Evolutionary conservation across 2,797 vertebrate genomes (phyloP), one percentile per base, ranked within the genome.

Genomic region (Arctocebus calabarensis): DNA sequence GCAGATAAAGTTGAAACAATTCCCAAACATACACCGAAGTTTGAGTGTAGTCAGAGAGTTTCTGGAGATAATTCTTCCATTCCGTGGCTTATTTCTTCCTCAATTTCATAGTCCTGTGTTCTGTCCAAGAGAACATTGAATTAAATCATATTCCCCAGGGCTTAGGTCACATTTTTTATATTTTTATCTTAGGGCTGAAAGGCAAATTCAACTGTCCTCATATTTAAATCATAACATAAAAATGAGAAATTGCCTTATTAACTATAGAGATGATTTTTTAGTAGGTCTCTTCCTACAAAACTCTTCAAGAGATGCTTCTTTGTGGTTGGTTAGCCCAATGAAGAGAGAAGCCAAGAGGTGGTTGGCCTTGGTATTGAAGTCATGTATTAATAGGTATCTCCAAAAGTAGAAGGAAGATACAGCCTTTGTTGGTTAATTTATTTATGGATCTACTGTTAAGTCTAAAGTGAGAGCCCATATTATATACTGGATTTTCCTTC

Each of bases 121-220:
- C 70, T 87, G 64, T 37, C 77, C 34, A 66, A 75, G n/a, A 87
- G 48, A 92, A 84, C 16, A 61, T 7, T 62, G 77, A 78, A 34
- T 59, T 55, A 89, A 91, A 86, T 79, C 43, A 74, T 37, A 8
- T 90, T 86, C 74, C 61, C 79, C 22, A 37, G 7, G 4, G 32
- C 37, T 29, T 84, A 13, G 71, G 59, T 95, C 88, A 92, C 73
- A 81, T 93, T 96, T 96, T 96, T 75, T 93, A 43, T 91, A 73
- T 55, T 83, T 95, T 88, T 95, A 79, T 90, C 59, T 59, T 73
- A 64, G 43, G n/a, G 29, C 83, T 88, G 17, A 90, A 84, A 90
- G 70, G 20, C 23, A 94, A 92, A 78, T 75, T 84, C 34, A 45
- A 62, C 29, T 78, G 78, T 83, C 16, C 32, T 95, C 64, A 84